These are phyloP conservation scores for Silurus asotus DNA, from an alignment of 2,113 vertebrate genomes.

Conservation along the genomic window DNA sequence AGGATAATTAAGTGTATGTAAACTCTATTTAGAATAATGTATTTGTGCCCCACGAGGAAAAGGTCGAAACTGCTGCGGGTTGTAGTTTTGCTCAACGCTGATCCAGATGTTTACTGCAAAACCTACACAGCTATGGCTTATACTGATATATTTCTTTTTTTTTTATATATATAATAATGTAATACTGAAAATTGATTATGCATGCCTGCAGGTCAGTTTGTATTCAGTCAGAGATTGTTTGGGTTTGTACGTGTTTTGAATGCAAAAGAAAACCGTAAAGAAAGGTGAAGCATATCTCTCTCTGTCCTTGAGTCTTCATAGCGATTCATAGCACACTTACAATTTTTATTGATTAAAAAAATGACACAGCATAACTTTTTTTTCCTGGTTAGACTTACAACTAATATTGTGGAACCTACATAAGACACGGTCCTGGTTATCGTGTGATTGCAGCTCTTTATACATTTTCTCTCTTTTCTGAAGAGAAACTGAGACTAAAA, in stretches of 20 bases:
- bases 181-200: conserved; percentile 12
- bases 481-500: neutral
- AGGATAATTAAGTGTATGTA: neutral
- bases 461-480: neutral
- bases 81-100: neutral
- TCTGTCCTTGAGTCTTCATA: neutral
- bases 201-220: conserved; percentile 12
- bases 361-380: neutral
- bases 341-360: neutral
- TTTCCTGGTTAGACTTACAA: neutral
- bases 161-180: neutral
- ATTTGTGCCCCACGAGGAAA: neutral
- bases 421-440: neutral
- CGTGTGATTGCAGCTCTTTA: neutral
- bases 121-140: neutral
- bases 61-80: neutral
- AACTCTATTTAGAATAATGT: neutral
- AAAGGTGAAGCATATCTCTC: neutral
- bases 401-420: neutral
- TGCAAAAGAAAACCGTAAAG: neutral
- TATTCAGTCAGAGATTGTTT: neutral
- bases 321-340: neutral
- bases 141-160: neutral
- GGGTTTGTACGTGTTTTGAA: neutral
- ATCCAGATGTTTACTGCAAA: neutral